Evolutionary conservation across 2,797 vertebrate genomes (phyloP).

Genomic region (Acanthurus tractus): DNA sequence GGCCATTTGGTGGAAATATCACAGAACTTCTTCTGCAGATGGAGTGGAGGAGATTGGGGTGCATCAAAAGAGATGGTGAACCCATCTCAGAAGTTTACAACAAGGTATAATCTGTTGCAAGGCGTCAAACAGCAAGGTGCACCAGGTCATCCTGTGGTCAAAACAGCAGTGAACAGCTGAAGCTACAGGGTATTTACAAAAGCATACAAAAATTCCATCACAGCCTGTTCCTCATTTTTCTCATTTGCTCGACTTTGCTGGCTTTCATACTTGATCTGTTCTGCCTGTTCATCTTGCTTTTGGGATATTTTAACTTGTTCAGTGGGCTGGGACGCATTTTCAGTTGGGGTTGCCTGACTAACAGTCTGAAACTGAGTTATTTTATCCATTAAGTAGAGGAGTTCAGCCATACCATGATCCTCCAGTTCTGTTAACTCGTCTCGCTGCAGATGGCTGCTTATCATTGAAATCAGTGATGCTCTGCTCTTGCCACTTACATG

Average conservation of each 20-base stretch:
- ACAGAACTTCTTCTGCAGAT: no score
- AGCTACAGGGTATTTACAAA: no score
- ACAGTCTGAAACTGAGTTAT: background rate
- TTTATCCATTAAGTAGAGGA: background rate
- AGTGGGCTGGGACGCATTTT: background rate
- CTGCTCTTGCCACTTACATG: background rate
- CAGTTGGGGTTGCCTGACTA: background rate
- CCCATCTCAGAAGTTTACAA: no score
- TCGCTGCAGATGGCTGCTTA: background rate
- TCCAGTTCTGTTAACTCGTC: background rate
- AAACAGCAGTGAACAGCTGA: no score
- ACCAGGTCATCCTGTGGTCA: no score
- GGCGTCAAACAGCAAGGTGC: no score
- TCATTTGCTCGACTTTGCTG: background rate
- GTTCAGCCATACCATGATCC: background rate
- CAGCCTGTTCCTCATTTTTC: background rate
- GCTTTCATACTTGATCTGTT: background rate
- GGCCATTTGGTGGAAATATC: no score
- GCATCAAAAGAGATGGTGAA: no score
- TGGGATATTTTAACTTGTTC: background rate
- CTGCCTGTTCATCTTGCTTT: background rate
- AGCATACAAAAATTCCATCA: no score
- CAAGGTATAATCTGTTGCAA: no score
- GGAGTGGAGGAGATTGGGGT: no score
- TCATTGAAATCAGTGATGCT: background rate